Base-by-base conservation (phyloP, 1,140 invertebrate species). In the Papilio machaon region DNA sequence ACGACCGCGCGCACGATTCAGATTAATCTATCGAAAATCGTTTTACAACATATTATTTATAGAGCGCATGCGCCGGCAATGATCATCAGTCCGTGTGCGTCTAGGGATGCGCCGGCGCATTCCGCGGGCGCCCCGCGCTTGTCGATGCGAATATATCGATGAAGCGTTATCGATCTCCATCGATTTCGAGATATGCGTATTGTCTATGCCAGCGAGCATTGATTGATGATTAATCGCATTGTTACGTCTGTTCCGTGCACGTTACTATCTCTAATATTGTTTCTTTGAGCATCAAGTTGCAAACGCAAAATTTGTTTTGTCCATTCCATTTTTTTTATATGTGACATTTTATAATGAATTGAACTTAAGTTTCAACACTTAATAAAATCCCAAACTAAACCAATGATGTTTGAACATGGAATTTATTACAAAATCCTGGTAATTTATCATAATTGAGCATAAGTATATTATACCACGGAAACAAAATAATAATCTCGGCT, bases 41-140 rank as follows among this genome's bases (percentile, higher is more conserved):
- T 94, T 94, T 94, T 94, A 94, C 93, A 94, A 94, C 92, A 94
- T 94, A 94, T 94, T 94, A 94, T 94, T 94, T 94, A 94, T 94
- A 94, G 93, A 91, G 91, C 87, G 93, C 93, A 94, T 94, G 93
- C 92, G 89, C 91, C 85, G 84, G 89, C 93, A 93, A 94, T 94
- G 93, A 93, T 94, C 93, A 93, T 93, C 92, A 91, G 91, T 91
- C 91, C 90, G 91, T 85, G 87, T 90, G 91, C 90, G 87, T 88
- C 86, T 91, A 93, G 93, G 88, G 92, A 91, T 93, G 93, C 76
- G 89, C 84, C 78, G 85, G 85, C 84, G 88, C 85, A 90, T 91
- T 88, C 88, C 87, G 80, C 75, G 85, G 84, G 84, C 81, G 81
- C 81, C 85, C 60, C 46, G 35, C 64, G 82, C 76, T 84, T 91